Base-by-base conservation (phyloP, 2,797 vertebrate genomes). In the Rhodeus uyekii region DNA sequence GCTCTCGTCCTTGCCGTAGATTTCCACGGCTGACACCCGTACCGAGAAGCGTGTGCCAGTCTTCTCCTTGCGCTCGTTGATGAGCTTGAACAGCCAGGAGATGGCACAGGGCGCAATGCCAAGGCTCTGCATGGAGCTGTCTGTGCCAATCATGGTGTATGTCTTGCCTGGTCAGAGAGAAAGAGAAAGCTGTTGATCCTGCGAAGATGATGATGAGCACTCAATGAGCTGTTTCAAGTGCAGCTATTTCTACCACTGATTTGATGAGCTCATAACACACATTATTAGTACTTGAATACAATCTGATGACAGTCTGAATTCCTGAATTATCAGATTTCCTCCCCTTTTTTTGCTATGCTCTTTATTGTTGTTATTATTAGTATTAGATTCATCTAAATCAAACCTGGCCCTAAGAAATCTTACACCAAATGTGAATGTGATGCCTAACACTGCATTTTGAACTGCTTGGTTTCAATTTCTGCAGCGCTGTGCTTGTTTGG, bases 51-150 rank as follows among this genome's bases (percentile, higher is more conserved):
- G 97, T 0, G 97, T 96, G 75, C 97, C 96, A 0, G 95, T 96
- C 93, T 97, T 96, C 92, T 98, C 97, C 91, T 95, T 97, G 81
- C 96, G 96, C 87, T 98, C 97, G 3, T 96, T 96, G 87, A 98
- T 97, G 90, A 99, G 96, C 90, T 97, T 96, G 94, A 99, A 99
- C 86, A 99, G 97, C 98, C 98, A 99, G 87, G 98, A 98, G 91
- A 99, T 98, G 90, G 98, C 97, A 80, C 98, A 99, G 89, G 98
- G 98, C 86, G 96, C 94, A 64, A 99, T 93, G 86, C 98, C 98
- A 71, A 99, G 94, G 90, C 94, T 97, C 93, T 97, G 98, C 9
- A 96, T 96, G 8, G 97, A 97, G 92, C 93, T 94, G 94, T 99
- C 98, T 90, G 94, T 96, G 87, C 98, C 98, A 81, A 99, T 97